These are phyloP conservation scores for Callipepla californica DNA, from an alignment of 2,113 vertebrate species.

Conservation along the genomic window DNA sequence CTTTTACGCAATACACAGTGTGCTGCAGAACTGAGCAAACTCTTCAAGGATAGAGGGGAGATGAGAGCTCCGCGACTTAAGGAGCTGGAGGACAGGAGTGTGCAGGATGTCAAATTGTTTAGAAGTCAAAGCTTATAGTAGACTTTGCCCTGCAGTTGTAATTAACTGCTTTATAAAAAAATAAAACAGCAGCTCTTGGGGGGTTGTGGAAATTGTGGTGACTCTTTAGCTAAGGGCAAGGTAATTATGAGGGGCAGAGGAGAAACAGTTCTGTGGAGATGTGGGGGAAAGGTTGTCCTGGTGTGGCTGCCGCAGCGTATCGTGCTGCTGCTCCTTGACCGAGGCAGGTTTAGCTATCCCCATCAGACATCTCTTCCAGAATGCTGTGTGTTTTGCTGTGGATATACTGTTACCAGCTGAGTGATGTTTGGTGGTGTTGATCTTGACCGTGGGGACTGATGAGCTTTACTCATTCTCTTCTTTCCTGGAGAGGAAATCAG, in stretches of 20 bases:
- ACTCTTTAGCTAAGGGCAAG: constrained; percentile 34
- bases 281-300: neutral
- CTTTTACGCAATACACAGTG: neutral
- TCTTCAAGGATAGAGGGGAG: neutral
- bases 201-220: constrained; percentile 38
- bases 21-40: constrained; percentile 32
- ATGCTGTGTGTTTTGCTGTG: neutral
- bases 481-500: neutral
- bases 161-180: neutral
- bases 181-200: neutral
- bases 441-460: neutral
- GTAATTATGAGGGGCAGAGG: constrained; percentile 27
- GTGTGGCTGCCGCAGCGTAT: neutral
- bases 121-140: constrained; percentile 4
- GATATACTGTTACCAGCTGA: neutral
- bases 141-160: constrained; percentile 43
- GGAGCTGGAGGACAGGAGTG: neutral
- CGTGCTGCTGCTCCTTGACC: neutral
- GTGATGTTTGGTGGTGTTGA: neutral
- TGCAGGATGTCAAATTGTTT: constrained; percentile 6
- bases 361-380: neutral
- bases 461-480: neutral
- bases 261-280: neutral
- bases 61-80: neutral
- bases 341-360: neutral